Base-by-base conservation (phyloP, 2,113 vertebrate species). In the Eclectus roratus region DNA sequence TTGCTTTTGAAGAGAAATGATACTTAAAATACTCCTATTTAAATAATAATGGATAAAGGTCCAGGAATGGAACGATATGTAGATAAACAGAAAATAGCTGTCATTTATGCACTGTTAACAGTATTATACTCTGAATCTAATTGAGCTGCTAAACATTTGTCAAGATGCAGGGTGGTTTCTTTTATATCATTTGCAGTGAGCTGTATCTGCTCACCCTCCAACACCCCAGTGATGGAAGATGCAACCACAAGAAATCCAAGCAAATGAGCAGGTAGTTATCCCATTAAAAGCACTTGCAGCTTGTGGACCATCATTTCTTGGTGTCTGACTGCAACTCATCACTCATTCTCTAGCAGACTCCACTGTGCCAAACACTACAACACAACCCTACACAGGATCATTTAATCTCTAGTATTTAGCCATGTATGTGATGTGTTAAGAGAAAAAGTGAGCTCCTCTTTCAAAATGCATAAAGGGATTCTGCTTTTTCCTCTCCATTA, bases 81-180 rank as follows among this genome's bases (percentile, higher is more conserved):
- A 96, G 92, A 96, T 95, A 93, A 95, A 93, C 71, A 83, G 61
- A 91, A 93, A 91, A 95, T 72, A 93, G 44, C 79, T 94, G 86
- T 94, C 87, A 92, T 88, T 95, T 96, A 94, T 83, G 88, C 80
- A 72, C 55, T 92, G 55, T 71, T 93, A 94, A 91, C 66, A 71
- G 55, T 70, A 96, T 86, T 90, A 85, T 94, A 91, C 47, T 91
- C 84, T 55, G 83, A 83, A 90, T 60, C 74, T 77, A 94, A 84
- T 94, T 85, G 94, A 93, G 94, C 79, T 96, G 92, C 94, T 76
- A 74, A 91, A 88, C 63, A 49, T 94, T 92, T 88, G 70, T 89
- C 64, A 83, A 93, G 80, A 83, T 64, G 46, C 73, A 89, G 86
- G 72, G 63, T 91, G 60, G 65, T 63, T 83, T 89, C 79, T 79